A percentile compares a stretch with the other conserved stretches of the same genome.
Evolutionary conservation across 2,113 vertebrate genomes (phyloP).

Genomic region (Heptranchias perlo): DNA sequence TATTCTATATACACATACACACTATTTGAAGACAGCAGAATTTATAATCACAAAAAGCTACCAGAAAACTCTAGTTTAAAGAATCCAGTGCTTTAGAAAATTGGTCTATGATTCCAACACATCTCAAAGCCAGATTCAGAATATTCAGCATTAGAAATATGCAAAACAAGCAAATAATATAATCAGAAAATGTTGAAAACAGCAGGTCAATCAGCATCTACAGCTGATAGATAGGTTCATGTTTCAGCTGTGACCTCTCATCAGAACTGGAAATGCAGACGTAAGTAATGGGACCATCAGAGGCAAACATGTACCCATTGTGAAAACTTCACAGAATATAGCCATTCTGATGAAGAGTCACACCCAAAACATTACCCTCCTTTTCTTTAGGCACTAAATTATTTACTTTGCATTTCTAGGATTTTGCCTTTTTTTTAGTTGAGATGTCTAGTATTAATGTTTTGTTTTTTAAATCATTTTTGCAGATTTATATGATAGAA

Average conservation of each 20-base stretch:
- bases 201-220: background rate
- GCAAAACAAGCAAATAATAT: slow-evolving; percentile 3
- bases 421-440: background rate
- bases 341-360: background rate
- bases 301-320: background rate
- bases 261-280: background rate
- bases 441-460: background rate
- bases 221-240: background rate
- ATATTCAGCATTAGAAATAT: background rate
- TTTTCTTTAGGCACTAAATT: background rate
- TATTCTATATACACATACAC: background rate
- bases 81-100: background rate
- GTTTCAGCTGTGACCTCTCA: background rate
- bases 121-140: background rate
- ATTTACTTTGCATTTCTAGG: background rate
- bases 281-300: background rate
- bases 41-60: background rate
- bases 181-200: background rate
- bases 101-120: background rate
- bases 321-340: slow-evolving; percentile 7
- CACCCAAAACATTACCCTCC: background rate
- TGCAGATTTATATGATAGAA: background rate
- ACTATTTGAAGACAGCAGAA: background rate
- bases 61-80: background rate
- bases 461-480: background rate